Conservation (phyloP, 2,888 invertebrate species). For the Lasioglossum figueresi region DNA sequence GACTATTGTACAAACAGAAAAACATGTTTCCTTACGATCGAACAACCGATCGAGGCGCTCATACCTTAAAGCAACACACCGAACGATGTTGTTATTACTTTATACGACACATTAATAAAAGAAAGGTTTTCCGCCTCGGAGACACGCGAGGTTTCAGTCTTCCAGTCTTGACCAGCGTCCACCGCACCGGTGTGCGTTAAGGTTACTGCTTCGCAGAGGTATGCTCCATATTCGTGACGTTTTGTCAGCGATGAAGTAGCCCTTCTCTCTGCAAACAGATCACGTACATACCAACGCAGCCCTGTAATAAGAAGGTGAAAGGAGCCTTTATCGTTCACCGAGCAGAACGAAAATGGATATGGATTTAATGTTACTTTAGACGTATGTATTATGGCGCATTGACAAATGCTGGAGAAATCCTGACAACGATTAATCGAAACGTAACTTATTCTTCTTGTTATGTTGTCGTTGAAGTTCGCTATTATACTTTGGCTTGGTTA, state of each 20-base stretch:
- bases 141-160: constrained; percentile 3
- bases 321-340: constrained; percentile 34
- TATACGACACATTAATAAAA: constrained; percentile 13
- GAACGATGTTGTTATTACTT: constrained; percentile 28
- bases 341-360: constrained; percentile 28
- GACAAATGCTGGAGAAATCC: not conserved
- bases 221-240: constrained; percentile 32
- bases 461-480: not conserved
- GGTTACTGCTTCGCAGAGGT: not conserved
- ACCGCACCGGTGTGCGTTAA: not conserved
- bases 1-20: constrained; percentile 15
- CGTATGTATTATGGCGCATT: not conserved
- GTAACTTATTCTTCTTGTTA: not conserved
- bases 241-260: constrained; percentile 18
- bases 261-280: constrained; percentile 45
- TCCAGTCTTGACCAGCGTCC: constrained; percentile 19
- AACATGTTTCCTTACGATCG: constrained; percentile 11
- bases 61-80: constrained; percentile 1
- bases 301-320: constrained; percentile 34
- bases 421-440: too few relatives aligned
- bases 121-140: not conserved
- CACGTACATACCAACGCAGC: constrained; percentile 34
- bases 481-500: not conserved
- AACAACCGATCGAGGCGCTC: constrained; percentile 30
- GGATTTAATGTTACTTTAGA: not conserved